Evolutionary conservation across 2,888 invertebrate species (phyloP).

Genomic region (Slavum lentiscoides): DNA sequence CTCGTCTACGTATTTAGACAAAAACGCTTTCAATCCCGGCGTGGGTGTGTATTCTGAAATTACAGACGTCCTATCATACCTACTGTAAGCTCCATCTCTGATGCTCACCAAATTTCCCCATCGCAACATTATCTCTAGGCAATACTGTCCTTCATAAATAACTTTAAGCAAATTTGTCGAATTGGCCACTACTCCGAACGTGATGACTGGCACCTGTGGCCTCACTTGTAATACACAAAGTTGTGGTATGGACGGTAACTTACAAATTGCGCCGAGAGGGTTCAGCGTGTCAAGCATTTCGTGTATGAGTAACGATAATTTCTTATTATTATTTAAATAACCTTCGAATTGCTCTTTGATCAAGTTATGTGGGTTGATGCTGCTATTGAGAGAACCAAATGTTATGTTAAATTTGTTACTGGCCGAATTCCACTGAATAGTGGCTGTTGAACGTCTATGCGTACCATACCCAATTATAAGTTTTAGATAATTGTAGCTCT

Average conservation of each 20-base stretch:
- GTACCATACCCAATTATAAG: constrained; percentile 87
- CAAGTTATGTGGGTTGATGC: constrained; percentile 86
- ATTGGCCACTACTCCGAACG: constrained; percentile 83
- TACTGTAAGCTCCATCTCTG: constrained; percentile 90
- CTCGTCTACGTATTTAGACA: constrained; percentile 92
- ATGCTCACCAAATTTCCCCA: constrained; percentile 84
- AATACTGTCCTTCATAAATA: constrained; percentile 89
- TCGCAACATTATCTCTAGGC: constrained; percentile 83
- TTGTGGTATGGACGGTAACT: constrained; percentile 84
- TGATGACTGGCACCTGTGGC: constrained; percentile 79
- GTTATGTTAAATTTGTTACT: constrained; percentile 77
- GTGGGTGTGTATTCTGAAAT: constrained; percentile 92
- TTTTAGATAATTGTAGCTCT: constrained; percentile 90
- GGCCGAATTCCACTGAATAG: constrained; percentile 76
- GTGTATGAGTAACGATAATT: constrained; percentile 77
- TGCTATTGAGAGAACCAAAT: constrained; percentile 73
- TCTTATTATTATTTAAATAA: constrained; percentile 77
- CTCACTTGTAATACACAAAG: constrained; percentile 80
- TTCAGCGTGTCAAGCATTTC: constrained; percentile 88
- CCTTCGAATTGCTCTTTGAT: constrained; percentile 87
- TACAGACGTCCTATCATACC: constrained; percentile 86
- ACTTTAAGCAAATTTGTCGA: constrained; percentile 80
- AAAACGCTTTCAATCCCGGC: constrained; percentile 85
- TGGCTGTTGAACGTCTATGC: constrained; percentile 80
- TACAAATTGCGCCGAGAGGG: constrained; percentile 85